Conservation (phyloP, 2,888 invertebrate genomes). For the Leptopilina syphax region DNA sequence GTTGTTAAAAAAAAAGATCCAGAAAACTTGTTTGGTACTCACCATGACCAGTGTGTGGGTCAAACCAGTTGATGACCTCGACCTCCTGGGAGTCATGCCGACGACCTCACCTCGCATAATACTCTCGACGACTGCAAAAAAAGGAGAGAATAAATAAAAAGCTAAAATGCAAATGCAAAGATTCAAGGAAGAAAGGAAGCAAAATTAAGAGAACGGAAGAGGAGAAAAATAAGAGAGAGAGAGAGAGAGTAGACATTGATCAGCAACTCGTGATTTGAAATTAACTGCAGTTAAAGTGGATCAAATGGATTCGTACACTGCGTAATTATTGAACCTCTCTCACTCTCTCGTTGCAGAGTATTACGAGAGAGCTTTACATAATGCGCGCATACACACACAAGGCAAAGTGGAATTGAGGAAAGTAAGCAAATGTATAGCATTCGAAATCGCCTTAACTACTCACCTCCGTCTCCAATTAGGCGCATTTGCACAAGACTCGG, state of each 20-base stretch:
- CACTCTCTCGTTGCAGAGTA: background rate
- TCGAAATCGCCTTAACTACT: constrained; percentile 61
- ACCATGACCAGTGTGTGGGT: constrained; percentile 74
- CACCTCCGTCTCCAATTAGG: constrained; percentile 91
- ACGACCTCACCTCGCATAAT: constrained; percentile 91
- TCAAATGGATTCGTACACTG: background rate
- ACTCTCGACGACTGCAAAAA: constrained; percentile 87
- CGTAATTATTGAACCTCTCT: constrained; percentile 18
- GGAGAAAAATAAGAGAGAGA: background rate
- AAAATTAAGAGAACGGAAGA: constrained; percentile 2
- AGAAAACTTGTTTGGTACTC: constrained; percentile 63
- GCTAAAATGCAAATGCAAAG: background rate
- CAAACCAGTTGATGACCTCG: constrained; percentile 82
- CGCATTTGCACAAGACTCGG: constrained; percentile 90
- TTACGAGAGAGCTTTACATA: background rate
- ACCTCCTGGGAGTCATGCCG: constrained; percentile 88
- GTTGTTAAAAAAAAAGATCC: background rate
- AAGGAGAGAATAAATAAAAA: background rate
- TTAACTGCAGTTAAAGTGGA: background rate
- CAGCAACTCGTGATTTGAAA: background rate
- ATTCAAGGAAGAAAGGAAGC: background rate
- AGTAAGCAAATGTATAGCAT: constrained; percentile 1
- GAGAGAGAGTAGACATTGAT: background rate
- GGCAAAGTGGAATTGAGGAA: background rate
- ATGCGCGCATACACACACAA: background rate